Evolutionary conservation across 2,888 invertebrate genomes (phyloP), one percentile per base, ranked within the genome.

Genomic region (Morinoia aosen): DNA sequence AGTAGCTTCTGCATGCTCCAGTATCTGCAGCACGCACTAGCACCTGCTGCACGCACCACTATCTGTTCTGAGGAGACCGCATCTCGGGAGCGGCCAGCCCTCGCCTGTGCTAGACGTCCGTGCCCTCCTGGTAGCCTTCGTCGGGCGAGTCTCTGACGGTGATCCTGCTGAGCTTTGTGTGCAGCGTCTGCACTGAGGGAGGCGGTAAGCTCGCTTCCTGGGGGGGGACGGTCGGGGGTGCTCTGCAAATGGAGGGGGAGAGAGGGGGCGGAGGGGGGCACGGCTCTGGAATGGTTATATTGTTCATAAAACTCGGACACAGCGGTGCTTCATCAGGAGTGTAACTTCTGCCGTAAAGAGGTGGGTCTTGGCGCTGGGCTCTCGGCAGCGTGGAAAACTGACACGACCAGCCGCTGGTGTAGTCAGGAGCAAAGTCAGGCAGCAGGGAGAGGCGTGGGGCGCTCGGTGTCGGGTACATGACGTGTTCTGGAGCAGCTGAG

Each of bases 111-210:
- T 95, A 96, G 95, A 96, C 96, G 61, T 96, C 96, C 0, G 96
- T 95, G 4, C 99, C 99, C 97, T 99, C 99, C 97, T 99, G 99
- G 97, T 99, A 99, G 96, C 98, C 98, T 97, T 99, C 99, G 97
- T 99, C 99, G 91, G 98, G 98, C 40, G 99, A 98, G 97, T 98
- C 98, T 97, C 99, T 98, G 97, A 97, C 97, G 94, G 97, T 96
- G 96, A 96, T 96, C 56, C 96, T 95, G 88, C 93, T 95, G 91
- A 96, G 93, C 48, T 96, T 96, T 88, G 64, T 96, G 95, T 95
- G 90, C 95, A 95, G 96, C 58, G 91, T 95, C 61, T 95, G 96
- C 19, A 95, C 95, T 14, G 96, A 93, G 16, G 94, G 95, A n/a
- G 88, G 91, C 25, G 96, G 95, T 11, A 95, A 88, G 40, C 91